phyloP scores from a whole-genome alignment of 2,888 invertebrate genomes.

The Agonopterix subpropinquella region DNA sequence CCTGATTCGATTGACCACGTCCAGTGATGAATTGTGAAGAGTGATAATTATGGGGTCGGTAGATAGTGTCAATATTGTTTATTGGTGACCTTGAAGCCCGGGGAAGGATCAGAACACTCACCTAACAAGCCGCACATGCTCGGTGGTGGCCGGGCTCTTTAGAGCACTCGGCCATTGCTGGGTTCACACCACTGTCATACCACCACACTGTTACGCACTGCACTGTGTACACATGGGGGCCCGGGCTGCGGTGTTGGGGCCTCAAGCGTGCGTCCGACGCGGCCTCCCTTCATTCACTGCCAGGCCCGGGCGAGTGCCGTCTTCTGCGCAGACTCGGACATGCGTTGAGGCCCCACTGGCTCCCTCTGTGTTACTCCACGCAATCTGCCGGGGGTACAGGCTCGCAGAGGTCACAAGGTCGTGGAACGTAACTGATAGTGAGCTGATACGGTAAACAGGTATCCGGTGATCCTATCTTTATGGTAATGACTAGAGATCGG shows the following conservation, averaged over 20 bases:
- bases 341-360: slow-evolving; percentile 47
- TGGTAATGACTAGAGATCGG: too few relatives aligned
- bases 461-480: too few relatives aligned
- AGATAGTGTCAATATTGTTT: slow-evolving; percentile 28
- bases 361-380: slow-evolving; percentile 35
- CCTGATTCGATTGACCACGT: too few relatives aligned
- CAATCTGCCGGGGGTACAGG: background rate
- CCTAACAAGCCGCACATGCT: slow-evolving; percentile 65
- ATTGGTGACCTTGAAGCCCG: slow-evolving; percentile 52
- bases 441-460: slow-evolving; percentile 33
- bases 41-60: too few relatives aligned
- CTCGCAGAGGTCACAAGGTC: slow-evolving; percentile 10
- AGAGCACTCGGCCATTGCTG: slow-evolving; percentile 62
- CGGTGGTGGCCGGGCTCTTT: slow-evolving; percentile 53
- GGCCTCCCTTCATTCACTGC: slow-evolving; percentile 61
- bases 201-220: slow-evolving; percentile 36
- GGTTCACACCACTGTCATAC: slow-evolving; percentile 51
- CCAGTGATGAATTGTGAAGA: too few relatives aligned
- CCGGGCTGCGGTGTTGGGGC: slow-evolving; percentile 20
- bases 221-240: slow-evolving; percentile 47
- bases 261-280: slow-evolving; percentile 38
- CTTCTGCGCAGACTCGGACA: slow-evolving; percentile 60
- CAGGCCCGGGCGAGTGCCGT: slow-evolving; percentile 50
- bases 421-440: slow-evolving; percentile 33
- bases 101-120: slow-evolving; percentile 31